Evolutionary conservation across 1,140 invertebrate genomes (phyloP), one percentile per base, ranked within the genome.

Genomic region (Lepeophtheirus salmonis): DNA sequence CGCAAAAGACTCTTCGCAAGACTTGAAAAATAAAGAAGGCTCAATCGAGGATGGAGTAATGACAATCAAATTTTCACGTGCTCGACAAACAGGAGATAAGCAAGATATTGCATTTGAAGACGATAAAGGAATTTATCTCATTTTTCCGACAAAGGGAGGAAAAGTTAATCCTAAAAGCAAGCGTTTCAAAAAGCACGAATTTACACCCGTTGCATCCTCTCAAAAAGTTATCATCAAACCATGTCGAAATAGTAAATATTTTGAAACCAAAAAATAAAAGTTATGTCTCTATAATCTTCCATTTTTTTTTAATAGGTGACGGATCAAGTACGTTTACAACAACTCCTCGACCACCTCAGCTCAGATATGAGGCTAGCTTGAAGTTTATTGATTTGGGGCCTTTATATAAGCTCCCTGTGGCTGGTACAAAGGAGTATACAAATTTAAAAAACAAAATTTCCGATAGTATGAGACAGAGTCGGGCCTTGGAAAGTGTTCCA

Each of bases 101-200:
- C 51, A 67, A 53, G 88, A 92, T 70, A 71, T 89, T 24, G 80
- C 82, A 22, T 89, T 94, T 70, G 82, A 82, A 0, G 81, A 89
- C 65, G 79, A 81, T 3, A 75, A 82, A 53, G 94, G 89, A 68
- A 71, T 86, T 2, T 90, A 89, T 71, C 77, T 94, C 69, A 83
- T 92, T 77, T 94, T 88, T 74, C 83, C 86, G 0, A 78, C 85
- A 0, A 80, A 82, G 68, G 89, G 89, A 6, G 89, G 89, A 2
- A 74, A 70, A 2, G 89, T 84, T 70, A 82, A 90, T 70, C 73
- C 80, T 14, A 83, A 86, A 12, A 86, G 81, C 68, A 91, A 89
- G 70, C 83, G 83, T 66, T 88, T 89, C 41, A 75, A 79, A 56
- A 88, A 89, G 66, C 90, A 95, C 68, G 76, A 80, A 51, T 70